Percentiles rank a stretch among this genome's conserved stretches.
phyloP scores from a whole-genome alignment of 2,797 vertebrate genomes.

The Anabacerthia variegaticeps region DNA sequence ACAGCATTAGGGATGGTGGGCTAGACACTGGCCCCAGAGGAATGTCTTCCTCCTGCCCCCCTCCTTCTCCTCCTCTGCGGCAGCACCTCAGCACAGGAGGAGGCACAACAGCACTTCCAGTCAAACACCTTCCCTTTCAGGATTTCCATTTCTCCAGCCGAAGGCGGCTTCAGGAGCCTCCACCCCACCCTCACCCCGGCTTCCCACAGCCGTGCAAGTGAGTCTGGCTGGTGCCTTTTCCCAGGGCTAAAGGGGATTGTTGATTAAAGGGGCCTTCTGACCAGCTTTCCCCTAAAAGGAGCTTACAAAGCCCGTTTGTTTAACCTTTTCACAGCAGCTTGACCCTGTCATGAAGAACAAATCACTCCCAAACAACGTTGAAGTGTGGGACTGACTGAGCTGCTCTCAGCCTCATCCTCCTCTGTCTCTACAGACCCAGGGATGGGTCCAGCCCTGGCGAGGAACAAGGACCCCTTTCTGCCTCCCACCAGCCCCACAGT shows the following conservation, averaged over 20 bases:
- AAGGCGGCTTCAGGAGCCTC: not conserved
- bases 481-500: not conserved
- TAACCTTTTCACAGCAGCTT: conserved; percentile 80
- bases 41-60: conserved; percentile 34
- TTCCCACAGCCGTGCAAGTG: not conserved
- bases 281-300: conserved; percentile 67
- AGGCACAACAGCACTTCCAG: not conserved
- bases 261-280: conserved; percentile 64
- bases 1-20: conserved; percentile 74
- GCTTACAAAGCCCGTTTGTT: conserved; percentile 77
- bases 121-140: not conserved
- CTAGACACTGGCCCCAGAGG: conserved; percentile 65
- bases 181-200: not conserved
- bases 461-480: not conserved
- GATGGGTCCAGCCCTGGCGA: not conserved
- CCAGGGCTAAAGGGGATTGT: conserved; percentile 43
- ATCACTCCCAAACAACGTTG: conserved; percentile 67
- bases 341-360: conserved; percentile 79
- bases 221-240: conserved; percentile 49
- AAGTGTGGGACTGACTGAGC: not conserved
- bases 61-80: not conserved
- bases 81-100: not conserved
- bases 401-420: not conserved
- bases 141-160: not conserved
- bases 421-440: rapidly evolving